These are phyloP conservation scores for Acanthurus leucopareius DNA, from an alignment of 2,797 vertebrate species.

Conservation along the genomic window DNA sequence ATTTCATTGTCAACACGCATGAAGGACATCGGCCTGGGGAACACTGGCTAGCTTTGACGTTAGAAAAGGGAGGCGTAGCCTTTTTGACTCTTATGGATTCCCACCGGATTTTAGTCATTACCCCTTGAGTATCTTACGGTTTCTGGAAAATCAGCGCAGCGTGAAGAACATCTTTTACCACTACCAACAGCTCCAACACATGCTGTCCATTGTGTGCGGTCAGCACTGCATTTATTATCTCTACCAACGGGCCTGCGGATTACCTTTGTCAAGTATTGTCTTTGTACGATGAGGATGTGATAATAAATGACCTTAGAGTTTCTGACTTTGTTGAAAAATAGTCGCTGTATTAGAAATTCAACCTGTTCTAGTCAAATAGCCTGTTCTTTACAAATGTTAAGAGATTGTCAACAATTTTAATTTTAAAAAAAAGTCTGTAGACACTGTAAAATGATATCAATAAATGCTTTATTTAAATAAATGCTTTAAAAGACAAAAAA, in stretches of 20 bases:
- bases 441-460: no score
- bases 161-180: neutral
- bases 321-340: neutral
- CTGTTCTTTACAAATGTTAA: no score
- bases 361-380: no score
- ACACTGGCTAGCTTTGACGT: neutral
- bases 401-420: no score
- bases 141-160: no score
- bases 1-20: neutral
- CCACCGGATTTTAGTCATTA: neutral
- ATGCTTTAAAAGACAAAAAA: no score
- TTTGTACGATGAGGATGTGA: neutral
- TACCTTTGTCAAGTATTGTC: neutral
- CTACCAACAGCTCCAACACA: neutral
- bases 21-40: neutral
- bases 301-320: neutral
- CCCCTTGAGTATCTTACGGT: neutral
- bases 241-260: neutral
- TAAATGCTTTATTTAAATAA: no score
- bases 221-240: neutral
- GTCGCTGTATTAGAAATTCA: no score
- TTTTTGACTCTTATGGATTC: neutral
- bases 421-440: no score
- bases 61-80: neutral
- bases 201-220: neutral